Evolutionary conservation across 2,113 vertebrate genomes (phyloP), one percentile per base, ranked within the genome.

Genomic region (Sapajus apella): DNA sequence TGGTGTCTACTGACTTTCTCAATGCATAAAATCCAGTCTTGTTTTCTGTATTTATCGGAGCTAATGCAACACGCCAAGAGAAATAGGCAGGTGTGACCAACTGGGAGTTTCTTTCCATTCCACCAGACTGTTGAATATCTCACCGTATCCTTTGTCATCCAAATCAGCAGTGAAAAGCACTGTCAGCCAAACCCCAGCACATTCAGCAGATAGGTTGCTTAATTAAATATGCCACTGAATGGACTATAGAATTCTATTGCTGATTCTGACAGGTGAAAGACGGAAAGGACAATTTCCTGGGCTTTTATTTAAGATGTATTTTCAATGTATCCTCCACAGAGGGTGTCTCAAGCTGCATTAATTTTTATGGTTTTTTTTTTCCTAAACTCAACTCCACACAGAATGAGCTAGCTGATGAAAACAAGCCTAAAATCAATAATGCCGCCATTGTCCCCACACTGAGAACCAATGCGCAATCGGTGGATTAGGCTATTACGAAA

Each of bases 261-360:
- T 72, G 85, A 80, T 97, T 96, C 87, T 97, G 98, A 98, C 95
- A 98, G 88, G 96, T 97, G 96, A 98, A 98, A 95, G 96, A 96
- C 95, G 96, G 91, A 97, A 25, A 82, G 82, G 94, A 92, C 91
- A 92, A 97, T 93, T 96, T 76, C 87, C 85, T 72, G 50, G 18
- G 81, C 82, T 97, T 97, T 91, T 96, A 95, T 94, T 98, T 97
- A 89, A 98, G 91, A 96, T 92, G 87, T 95, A 97, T 79, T 97
- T 98, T 95, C 97, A 96, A 93, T 93, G 79, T 97, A 97, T 91
- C 43, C 79, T 84, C 73, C 27, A 96, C 55, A 97, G 98, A 98
- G 96, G 0, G 0, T n/a, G 50, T 92, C 80, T 79, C 86, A 95
- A 90, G 83, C 21, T 94, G 96, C 91, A 94, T 86, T 94, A 89